A percentile compares a stretch with the other conserved stretches of the same genome.
Evolutionary conservation across 2,113 vertebrate genomes (phyloP).

Genomic region (Sterrhoptilus dennistouni): DNA sequence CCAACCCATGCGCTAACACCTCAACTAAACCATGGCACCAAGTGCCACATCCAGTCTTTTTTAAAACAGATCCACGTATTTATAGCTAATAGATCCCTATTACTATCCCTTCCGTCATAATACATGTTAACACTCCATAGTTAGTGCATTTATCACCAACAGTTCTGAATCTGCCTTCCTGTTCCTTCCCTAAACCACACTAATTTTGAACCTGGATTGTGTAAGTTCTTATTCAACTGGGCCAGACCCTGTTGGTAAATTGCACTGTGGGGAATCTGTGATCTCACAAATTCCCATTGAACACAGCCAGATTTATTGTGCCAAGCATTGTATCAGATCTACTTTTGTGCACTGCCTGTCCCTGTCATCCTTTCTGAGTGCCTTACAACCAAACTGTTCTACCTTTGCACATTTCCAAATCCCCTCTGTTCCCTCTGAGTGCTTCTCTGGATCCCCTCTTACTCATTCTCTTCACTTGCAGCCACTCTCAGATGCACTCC

Average conservation of each 20-base stretch:
- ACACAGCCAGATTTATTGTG: background rate
- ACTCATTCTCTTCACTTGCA: background rate
- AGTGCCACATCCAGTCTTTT: too few relatives aligned
- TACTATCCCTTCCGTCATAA: background rate
- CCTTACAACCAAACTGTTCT: background rate
- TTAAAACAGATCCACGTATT: background rate
- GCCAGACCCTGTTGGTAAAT: background rate
- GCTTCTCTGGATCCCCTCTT: background rate
- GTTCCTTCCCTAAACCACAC: background rate
- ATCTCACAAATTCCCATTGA: background rate
- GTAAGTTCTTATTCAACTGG: background rate
- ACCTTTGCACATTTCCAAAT: background rate
- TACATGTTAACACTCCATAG: rapidly evolving
- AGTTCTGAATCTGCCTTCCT: background rate
- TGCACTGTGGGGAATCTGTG: background rate
- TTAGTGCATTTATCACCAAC: background rate
- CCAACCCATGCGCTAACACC: too few relatives aligned
- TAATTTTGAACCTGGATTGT: background rate
- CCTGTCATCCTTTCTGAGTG: background rate
- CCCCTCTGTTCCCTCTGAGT: background rate
- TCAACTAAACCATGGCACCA: too few relatives aligned
- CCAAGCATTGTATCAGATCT: background rate
- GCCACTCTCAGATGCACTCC: background rate
- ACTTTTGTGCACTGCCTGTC: background rate
- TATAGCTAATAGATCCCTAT: background rate